These are phyloP conservation scores for Cheilosia pagana DNA, from an alignment of 2,888 invertebrate species.

Conservation along the genomic window DNA sequence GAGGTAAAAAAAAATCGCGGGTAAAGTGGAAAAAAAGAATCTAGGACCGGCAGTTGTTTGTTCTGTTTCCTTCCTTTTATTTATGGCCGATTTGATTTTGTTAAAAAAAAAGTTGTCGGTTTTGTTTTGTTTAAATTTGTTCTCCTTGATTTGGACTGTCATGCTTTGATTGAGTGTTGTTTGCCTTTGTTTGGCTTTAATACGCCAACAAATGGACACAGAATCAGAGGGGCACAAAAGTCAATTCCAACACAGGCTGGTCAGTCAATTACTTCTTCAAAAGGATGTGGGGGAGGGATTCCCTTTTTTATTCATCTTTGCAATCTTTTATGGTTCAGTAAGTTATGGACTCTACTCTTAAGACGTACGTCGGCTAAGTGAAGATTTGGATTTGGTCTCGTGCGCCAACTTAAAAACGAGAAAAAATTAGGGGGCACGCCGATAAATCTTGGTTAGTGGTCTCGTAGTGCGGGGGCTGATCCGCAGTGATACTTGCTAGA, in stretches of 20 bases:
- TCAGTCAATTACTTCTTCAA: not conserved
- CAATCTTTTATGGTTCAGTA: too few species aligned
- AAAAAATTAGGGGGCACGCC: too few species aligned
- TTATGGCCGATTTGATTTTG: not conserved
- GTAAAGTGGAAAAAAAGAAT: not conserved
- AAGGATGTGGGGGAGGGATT: not conserved
- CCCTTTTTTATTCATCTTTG: too few species aligned
- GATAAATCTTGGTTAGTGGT: too few species aligned
- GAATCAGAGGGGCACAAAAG: not conserved
- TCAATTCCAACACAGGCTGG: not conserved
- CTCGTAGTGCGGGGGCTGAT: too few species aligned
- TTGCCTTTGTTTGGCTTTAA: conserved; percentile 11
- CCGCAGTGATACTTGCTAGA: too few species aligned
- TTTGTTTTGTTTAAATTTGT: not conserved
- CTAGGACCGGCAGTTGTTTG: conserved; percentile 1
- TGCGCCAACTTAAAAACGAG: too few species aligned
- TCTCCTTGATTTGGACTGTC: conserved; percentile 25
- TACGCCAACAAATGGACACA: not conserved
- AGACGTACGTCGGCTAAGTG: too few species aligned
- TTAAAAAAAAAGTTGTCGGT: not conserved
- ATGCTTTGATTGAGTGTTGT: conserved; percentile 30
- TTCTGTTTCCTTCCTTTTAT: conserved; percentile 3
- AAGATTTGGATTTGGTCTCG: too few species aligned
- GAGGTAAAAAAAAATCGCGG: not conserved
- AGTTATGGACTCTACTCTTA: too few species aligned